Base-by-base conservation (phyloP, 2,797 vertebrate genomes). In the Protonibea diacanthus region DNA sequence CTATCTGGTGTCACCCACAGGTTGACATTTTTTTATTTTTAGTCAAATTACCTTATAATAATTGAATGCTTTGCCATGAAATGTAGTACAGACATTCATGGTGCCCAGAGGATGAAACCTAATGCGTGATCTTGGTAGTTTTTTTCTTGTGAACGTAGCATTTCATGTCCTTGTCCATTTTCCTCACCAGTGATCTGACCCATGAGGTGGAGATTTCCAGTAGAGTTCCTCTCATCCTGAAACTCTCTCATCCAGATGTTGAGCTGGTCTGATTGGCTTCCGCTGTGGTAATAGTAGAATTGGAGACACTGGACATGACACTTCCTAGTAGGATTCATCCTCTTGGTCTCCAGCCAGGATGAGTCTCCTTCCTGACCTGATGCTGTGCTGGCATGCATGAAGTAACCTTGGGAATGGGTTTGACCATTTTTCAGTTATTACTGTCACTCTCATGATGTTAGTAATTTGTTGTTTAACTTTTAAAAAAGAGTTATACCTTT, bases 241-340 rank as follows among this genome's bases (percentile, higher is more conserved):
- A 97, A 97, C 58, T 97, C 94, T 88, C 93, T 95, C 81, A 96
- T 74, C 83, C 92, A 96, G 83, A 98, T 91, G 45, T 93, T 94
- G 17, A 98, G 92, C 14, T 20, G 71, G 56, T 97, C 96, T 0
- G 51, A 89, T 78, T 84, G 48, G 0, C 74, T 87, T 10, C 96
- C 95, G 1, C 90, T 97, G 87, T 96, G 92, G 67, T 94, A 96
- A 53, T 96, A 95, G 88, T 95, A 98, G 84, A 98, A 97, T 80
- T 97, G 93, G 76, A 98, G 89, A 74, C 97, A 98, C 85, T 97
- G 97, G 74, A 95, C 64, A 20, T 81, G 75, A 71, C 93, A 96
- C 0, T 86, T 78, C 82, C 96, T 93, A n/a, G 88, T 95, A 12
- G 94, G 94, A 49, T 86, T 96, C 38, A 97, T 84, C 27, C 27